phyloP scores from a whole-genome alignment of 1,140 invertebrate species.

The Drosophila pandora region DNA sequence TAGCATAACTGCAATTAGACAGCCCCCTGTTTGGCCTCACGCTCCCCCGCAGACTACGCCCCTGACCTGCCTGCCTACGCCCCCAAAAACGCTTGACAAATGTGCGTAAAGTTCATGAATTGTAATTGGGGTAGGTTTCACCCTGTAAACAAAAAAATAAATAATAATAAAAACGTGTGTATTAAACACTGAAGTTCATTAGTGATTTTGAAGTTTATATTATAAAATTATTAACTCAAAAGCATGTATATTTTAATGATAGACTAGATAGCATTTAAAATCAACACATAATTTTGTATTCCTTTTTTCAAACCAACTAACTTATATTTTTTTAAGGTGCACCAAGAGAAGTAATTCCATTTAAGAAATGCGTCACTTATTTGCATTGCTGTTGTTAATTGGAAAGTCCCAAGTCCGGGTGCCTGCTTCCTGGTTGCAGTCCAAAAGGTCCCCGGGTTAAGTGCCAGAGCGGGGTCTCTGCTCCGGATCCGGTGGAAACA shows the following conservation, averaged over 20 bases:
- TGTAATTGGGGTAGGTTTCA: conserved; percentile 49
- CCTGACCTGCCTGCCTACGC: neutral
- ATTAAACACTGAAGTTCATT: neutral
- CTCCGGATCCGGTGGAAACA: conserved; percentile 1
- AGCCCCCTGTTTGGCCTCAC: conserved; percentile 8
- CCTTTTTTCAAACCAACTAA: neutral
- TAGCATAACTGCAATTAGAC: conserved; percentile 75
- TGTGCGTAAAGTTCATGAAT: conserved; percentile 76
- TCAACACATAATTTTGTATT: neutral
- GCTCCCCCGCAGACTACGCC: neutral
- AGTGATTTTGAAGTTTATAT: neutral
- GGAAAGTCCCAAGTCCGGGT: conserved; percentile 28
- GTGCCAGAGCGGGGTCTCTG: neutral
- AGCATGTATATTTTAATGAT: neutral
- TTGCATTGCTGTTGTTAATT: conserved; percentile 66
- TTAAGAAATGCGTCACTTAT: conserved; percentile 32
- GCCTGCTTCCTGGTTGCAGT: neutral
- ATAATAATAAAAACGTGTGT: neutral
- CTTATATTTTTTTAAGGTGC: conserved; percentile 14
- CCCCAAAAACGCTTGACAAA: conserved; percentile 58
- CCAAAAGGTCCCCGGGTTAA: neutral
- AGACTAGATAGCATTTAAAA: neutral
- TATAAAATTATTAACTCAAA: neutral
- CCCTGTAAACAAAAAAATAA: neutral
- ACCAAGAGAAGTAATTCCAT: neutral